These are phyloP conservation scores for Heliconius congener DNA, from an alignment of 1,140 invertebrate species.

Conservation along the genomic window DNA sequence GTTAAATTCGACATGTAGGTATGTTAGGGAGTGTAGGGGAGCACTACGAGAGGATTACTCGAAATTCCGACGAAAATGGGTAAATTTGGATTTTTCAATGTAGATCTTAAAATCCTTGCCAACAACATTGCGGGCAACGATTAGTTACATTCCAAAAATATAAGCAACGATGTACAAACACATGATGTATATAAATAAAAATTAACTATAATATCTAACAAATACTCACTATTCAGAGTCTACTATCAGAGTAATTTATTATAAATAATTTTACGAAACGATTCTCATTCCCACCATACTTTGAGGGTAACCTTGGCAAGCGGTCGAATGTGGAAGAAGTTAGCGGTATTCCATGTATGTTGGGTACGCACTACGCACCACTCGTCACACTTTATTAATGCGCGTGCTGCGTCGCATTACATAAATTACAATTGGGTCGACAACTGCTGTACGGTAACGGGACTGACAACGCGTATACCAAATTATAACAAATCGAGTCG, in stretches of 20 bases:
- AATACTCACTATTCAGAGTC: not conserved
- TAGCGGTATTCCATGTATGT: conserved; percentile 29
- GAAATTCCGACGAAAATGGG: no score
- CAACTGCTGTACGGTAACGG: conserved; percentile 17
- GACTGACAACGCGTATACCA: conserved; percentile 20
- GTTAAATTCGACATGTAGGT: no score
- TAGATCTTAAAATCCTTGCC: no score
- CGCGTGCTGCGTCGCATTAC: conserved; percentile 27
- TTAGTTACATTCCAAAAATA: no score
- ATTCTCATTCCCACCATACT: not conserved
- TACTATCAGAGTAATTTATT: not conserved
- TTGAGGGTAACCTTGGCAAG: conserved; percentile 7
- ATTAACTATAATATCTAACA: no score
- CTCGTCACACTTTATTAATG: conserved; percentile 16
- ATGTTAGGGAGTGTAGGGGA: no score
- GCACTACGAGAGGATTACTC: no score
- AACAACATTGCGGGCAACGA: no score
- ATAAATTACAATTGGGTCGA: conserved; percentile 34
- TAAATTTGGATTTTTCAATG: no score
- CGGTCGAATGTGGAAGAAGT: conserved; percentile 18
- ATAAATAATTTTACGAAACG: not conserved
- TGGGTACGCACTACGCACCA: conserved; percentile 16
- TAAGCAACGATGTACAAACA: no score
- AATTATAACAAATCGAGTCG: not conserved
- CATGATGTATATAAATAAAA: no score